Base-by-base conservation (phyloP, 2,888 invertebrate genomes). In the Ochropleura leucogaster region DNA sequence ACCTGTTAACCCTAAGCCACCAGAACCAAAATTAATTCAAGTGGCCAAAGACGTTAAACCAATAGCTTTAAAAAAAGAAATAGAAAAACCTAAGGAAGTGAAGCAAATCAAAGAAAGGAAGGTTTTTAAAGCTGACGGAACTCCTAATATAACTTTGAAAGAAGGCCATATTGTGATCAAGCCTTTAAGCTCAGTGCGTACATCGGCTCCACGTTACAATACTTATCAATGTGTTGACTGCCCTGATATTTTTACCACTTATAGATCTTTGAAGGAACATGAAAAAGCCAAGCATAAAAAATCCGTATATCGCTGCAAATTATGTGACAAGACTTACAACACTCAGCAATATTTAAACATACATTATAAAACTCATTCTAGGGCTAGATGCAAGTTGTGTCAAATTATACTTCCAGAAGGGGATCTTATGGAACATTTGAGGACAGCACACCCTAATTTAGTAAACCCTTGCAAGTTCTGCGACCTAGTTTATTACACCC, bases 301-400 rank as follows among this genome's bases (percentile, higher is more conserved):
- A 6, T 75, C 85, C 1, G 86, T 90, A 18, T 91, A 84, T 44
- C 85, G 87, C 51, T 93, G 93, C 68, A 90, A 90, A 57, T 81
- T 90, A 9, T 93, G 93, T 18, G 77, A 85, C 16, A 92, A 93
- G 69, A 79, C 83, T 5, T 92, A 93, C 64, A 89, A 90, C 20
- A 90, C 92, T 0, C 89, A 90, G 46, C 90, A 92, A 72, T 91
- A 90, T 75, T 83, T 93, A 57, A 90, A 91, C 67, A 82, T 89
- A 12, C 93, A 93, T 81, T 91, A 92, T 60, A 89, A 89, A 49
- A 88, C 89, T 0, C 93, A 93, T 78, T 74, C 76, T 0, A 89
- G 85, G 72, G 87, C 87, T 4, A 88, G 90, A 68, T 93, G 93
- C 73, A 91, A 89, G 71, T 85, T 91, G 59, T 93, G 93, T 53